Evolutionary conservation across 2,888 invertebrate genomes (phyloP).

Genomic region (Lithophane ornitopus): DNA sequence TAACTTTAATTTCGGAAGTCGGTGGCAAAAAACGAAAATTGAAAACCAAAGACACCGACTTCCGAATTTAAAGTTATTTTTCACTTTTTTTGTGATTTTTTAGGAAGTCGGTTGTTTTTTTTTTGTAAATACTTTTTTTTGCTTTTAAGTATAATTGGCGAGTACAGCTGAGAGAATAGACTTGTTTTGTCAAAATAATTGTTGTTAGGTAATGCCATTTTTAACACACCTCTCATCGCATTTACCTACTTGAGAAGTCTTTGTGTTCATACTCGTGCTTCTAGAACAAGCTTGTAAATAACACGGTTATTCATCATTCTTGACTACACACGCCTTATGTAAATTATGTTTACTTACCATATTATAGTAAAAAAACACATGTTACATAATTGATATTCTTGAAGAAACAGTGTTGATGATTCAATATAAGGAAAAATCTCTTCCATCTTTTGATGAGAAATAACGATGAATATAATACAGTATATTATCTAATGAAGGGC

Average conservation of each 20-base stretch:
- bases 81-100: no score
- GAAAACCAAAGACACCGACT: no score
- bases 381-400: constrained; percentile 26
- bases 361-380: constrained; percentile 22
- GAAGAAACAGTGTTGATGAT: constrained; percentile 1
- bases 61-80: no score
- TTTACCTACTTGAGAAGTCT: constrained; percentile 1
- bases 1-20: no score
- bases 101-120: no score
- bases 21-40: no score
- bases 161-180: constrained; percentile 17
- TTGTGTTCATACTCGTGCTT: constrained; percentile 3
- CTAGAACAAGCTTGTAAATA: constrained; percentile 21
- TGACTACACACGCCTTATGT: constrained; percentile 26
- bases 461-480: not conserved
- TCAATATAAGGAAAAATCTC: not conserved
- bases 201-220: not conserved
- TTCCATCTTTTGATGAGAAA: not conserved
- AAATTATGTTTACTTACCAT: constrained; percentile 29
- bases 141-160: constrained; percentile 21
- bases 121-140: no score
- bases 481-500: no score
- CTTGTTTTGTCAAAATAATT: constrained; percentile 27
- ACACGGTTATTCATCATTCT: constrained; percentile 32
- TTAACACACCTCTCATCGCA: not conserved